phyloP scores from a whole-genome alignment of 1,140 invertebrate genomes.

The Leptinotarsa defecta region DNA sequence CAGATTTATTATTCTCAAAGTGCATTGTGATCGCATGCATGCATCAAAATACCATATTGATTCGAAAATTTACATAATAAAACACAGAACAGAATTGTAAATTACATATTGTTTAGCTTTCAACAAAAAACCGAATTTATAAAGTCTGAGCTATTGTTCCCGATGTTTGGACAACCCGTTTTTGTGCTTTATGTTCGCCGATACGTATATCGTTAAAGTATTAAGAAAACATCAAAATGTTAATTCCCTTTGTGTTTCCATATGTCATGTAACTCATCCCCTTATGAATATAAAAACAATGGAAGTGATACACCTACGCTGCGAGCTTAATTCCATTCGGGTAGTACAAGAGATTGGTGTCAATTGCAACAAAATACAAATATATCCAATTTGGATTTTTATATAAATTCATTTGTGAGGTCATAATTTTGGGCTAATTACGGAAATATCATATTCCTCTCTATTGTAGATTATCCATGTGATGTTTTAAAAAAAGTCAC shows the following conservation, averaged over 20 bases:
- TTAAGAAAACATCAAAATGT: conserved; percentile 15
- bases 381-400: no score
- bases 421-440: no score
- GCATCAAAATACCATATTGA: conserved; percentile 21
- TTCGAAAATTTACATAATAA: conserved; percentile 26
- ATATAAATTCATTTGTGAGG: no score
- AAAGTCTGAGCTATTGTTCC: conserved; percentile 7
- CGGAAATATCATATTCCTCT: no score
- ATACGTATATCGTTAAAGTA: background rate
- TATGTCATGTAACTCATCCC: conserved; percentile 9
- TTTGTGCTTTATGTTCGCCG: conserved; percentile 14
- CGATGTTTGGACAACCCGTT: conserved; percentile 13
- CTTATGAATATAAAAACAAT: conserved; percentile 19
- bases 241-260: background rate
- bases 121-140: conserved; percentile 10
- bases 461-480: no score
- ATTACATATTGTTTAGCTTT: conserved; percentile 23
- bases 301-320: conserved; percentile 5
- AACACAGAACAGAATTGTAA: conserved; percentile 25
- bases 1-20: conserved; percentile 22
- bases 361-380: no score
- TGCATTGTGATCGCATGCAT: conserved; percentile 19
- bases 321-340: background rate
- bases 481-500: no score
- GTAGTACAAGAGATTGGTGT: background rate